Evolutionary conservation across 2,888 invertebrate species (phyloP), one percentile per base, ranked within the genome.

Genomic region (Stictocephala bisonia): DNA sequence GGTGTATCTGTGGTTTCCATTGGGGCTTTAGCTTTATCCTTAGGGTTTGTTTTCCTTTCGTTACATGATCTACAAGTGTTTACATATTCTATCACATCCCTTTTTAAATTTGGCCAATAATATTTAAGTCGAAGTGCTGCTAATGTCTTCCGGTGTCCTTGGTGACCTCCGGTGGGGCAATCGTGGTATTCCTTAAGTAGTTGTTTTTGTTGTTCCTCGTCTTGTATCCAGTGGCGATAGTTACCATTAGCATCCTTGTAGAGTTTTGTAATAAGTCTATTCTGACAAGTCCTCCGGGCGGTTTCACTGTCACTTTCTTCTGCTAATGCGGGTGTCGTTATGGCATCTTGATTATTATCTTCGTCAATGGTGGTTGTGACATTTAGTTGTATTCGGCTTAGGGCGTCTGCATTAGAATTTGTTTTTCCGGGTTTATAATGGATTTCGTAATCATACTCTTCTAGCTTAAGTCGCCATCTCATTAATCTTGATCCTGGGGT

Each of bases 351-450:
- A 7, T 48, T 48, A n/a, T 48, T 18, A 9, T 48, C 48, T 48
- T 18, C 18, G 41, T 41, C 18, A 15, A 41, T n/a, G n/a, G n/a
- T n/a, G n/a, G n/a, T n/a, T n/a, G n/a, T n/a, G n/a, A n/a, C n/a
- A 35, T 53, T n/a, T 9, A 58, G 27, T 2, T 15, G 6, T 15
- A 58, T 27, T 31, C 58, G 4, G 31, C 60, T 60, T 11, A 60
- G 40, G 6, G 60, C 60, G 31, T 60, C 60, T 2, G 60, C 60
- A 13, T 60, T 60, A 4, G n/a, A 2, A 13, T 60, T 35, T 7
- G 7, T 4, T 22, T 60, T 60, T 6, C 60, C 60, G 7, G 35
- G 20, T 22, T 60, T 60, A 15, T 60, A 40, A 2, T 13, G 22
- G 2, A 60, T 40, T 48, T 48, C 48, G 48, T 48, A 48, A 18